Percentiles rank a stretch among this genome's conserved stretches.
These are phyloP conservation scores for Acrocephalus kingi DNA, from an alignment of 2,113 vertebrate species.

Conservation along the genomic window DNA sequence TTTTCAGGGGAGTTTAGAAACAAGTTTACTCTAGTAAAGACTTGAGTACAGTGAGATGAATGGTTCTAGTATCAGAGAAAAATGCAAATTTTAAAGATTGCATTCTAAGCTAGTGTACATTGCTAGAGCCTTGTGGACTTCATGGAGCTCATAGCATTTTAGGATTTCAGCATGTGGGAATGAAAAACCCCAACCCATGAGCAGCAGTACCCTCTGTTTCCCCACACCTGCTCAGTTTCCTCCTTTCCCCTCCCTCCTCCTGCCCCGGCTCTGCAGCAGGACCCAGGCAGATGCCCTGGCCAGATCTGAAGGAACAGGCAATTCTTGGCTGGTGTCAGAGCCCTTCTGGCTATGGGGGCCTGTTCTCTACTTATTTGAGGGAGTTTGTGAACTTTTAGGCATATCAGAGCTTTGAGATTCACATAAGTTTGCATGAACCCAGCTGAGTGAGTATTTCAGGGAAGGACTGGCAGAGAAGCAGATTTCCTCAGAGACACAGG, in stretches of 20 bases:
- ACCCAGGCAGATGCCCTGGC: neutral
- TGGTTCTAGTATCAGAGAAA: neutral
- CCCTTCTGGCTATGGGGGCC: neutral
- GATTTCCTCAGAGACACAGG: neutral
- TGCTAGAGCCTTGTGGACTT: neutral
- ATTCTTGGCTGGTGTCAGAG: neutral
- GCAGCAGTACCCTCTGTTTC: neutral
- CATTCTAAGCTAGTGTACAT: neutral
- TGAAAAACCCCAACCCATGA: neutral
- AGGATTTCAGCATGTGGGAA: neutral
- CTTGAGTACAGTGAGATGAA: neutral
- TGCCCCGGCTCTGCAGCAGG: neutral
- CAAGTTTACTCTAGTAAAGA: neutral
- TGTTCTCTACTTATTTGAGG: neutral
- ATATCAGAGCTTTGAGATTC: neutral
- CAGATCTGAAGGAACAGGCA: neutral
- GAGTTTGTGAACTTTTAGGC: neutral
- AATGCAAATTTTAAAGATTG: neutral
- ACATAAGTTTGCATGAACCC: neutral
- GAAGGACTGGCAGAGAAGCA: neutral
- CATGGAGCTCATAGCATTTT: neutral
- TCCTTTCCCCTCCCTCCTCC: neutral
- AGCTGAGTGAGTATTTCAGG: neutral
- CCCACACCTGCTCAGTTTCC: accelerated
- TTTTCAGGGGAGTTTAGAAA: neutral